These are phyloP conservation scores for Apostichopus parvimensis DNA, from an alignment of 35 echinoderm and acorn worm genomes.

Conservation along the genomic window DNA sequence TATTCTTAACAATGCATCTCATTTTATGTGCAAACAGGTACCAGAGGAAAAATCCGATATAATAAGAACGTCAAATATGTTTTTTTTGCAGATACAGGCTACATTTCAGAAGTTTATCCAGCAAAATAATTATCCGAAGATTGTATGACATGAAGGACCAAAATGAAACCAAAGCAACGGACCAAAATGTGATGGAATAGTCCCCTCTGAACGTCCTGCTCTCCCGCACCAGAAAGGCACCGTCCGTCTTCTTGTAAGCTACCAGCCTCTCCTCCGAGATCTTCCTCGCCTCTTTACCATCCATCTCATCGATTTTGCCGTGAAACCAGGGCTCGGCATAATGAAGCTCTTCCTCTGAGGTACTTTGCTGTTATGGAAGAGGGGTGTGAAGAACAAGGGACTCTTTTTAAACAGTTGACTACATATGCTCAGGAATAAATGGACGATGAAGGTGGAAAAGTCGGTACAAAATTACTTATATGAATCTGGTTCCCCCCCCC, in stretches of 20 bases:
- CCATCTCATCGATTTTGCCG: conserved; percentile 80
- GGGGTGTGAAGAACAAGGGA: too few species aligned
- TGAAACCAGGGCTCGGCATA: conserved; percentile 95
- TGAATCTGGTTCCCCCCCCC: too few species aligned
- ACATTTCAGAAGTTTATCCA: too few species aligned
- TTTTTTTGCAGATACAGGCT: not conserved
- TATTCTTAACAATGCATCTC: too few species aligned
- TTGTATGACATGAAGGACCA: not conserved
- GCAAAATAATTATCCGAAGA: too few species aligned
- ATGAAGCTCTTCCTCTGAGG: conserved; percentile 89
- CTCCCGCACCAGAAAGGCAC: conserved; percentile 91
- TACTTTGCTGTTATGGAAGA: conserved; percentile 25
- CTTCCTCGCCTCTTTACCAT: conserved; percentile 53
- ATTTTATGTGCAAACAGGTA: too few species aligned
- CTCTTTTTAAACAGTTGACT: too few species aligned
- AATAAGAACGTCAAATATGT: too few species aligned
- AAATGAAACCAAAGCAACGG: not conserved
- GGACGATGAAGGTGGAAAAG: too few species aligned
- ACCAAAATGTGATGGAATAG: conserved; percentile 95
- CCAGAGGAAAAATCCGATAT: too few species aligned
- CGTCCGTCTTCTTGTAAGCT: conserved; percentile 78
- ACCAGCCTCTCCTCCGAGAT: conserved; percentile 82
- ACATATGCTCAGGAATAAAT: too few species aligned
- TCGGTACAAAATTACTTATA: too few species aligned
- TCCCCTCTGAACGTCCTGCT: conserved; percentile 97